Evolutionary conservation across 2,113 vertebrate species (phyloP).

Genomic region (Stigmatopora nigra): DNA sequence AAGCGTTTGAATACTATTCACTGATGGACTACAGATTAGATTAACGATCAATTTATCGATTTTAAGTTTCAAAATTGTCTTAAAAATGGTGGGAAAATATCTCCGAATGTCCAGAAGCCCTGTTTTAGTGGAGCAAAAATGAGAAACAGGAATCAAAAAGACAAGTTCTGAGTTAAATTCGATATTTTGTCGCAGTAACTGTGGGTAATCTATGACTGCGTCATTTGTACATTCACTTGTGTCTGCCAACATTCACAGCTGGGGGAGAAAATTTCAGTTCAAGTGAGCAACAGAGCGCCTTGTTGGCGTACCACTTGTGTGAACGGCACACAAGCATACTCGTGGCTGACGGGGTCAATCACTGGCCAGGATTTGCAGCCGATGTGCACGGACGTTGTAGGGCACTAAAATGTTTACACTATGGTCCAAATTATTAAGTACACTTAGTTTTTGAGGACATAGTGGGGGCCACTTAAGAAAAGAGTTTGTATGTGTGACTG

Average conservation of each 20-base stretch:
- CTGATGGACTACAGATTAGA: too few species aligned
- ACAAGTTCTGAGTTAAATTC: slow-evolving; percentile 1
- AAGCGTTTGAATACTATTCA: too few species aligned
- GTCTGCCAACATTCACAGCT: slow-evolving; percentile 55
- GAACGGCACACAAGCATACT: slow-evolving; percentile 29
- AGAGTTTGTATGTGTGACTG: neutral
- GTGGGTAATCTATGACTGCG: neutral
- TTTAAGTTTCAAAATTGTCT: too few species aligned
- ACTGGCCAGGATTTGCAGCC: slow-evolving; percentile 27
- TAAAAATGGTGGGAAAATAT: too few species aligned
- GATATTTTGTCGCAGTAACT: slow-evolving; percentile 12
- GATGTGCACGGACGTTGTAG: slow-evolving; percentile 9
- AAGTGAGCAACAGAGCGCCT: slow-evolving; percentile 9
- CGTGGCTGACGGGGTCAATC: slow-evolving; percentile 47
- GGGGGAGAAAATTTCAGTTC: slow-evolving; percentile 28
- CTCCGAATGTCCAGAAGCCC: too few species aligned
- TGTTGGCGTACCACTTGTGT: slow-evolving; percentile 8
- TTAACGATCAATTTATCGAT: too few species aligned
- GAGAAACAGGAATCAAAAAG: slow-evolving; percentile 6
- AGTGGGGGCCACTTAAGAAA: neutral
- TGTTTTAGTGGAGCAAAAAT: slow-evolving; percentile 7
- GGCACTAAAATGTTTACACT: slow-evolving; percentile 8
- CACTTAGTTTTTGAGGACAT: neutral
- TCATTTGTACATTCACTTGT: slow-evolving; percentile 33
- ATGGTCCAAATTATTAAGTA: neutral